These are phyloP conservation scores for Lissonota sp. DNA, from an alignment of 2,888 invertebrate genomes.

Conservation along the genomic window DNA sequence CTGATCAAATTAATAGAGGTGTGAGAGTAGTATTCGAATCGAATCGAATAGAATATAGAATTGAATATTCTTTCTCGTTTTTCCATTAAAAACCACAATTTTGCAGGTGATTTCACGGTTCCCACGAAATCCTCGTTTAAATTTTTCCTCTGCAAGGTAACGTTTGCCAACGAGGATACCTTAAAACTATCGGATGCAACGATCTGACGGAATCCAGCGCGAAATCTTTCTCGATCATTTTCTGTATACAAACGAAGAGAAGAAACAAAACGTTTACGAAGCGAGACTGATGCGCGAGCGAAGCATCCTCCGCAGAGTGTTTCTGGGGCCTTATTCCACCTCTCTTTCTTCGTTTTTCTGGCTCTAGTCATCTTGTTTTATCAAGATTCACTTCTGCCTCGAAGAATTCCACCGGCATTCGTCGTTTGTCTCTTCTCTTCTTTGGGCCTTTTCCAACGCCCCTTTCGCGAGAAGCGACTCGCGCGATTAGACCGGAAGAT, in stretches of 20 bases:
- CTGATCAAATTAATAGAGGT: neutral
- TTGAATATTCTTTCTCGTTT: too few species aligned
- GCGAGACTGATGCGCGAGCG: slow-evolving; percentile 47
- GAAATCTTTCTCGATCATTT: slow-evolving; percentile 65
- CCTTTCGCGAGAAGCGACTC: slow-evolving; percentile 63
- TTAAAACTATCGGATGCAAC: slow-evolving; percentile 66
- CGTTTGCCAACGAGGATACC: slow-evolving; percentile 8
- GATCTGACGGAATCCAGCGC: slow-evolving; percentile 68
- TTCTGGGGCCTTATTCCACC: too few species aligned
- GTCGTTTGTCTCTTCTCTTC: slow-evolving; percentile 66
- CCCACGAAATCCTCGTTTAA: slow-evolving; percentile 33
- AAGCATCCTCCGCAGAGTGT: too few species aligned
- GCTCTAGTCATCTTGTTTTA: slow-evolving; percentile 68
- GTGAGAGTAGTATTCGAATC: neutral
- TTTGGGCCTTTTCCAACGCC: slow-evolving; percentile 58
- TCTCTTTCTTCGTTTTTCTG: too few species aligned
- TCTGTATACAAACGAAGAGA: slow-evolving; percentile 62
- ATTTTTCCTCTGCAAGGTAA: slow-evolving; percentile 45
- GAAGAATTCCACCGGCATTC: slow-evolving; percentile 79
- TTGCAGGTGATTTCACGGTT: neutral
- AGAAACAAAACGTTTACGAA: slow-evolving; percentile 53
- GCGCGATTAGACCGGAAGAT: slow-evolving; percentile 79
- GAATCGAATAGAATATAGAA: too few species aligned
- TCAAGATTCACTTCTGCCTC: slow-evolving; percentile 78
- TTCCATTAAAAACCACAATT: too few species aligned